Evolutionary conservation across 2,113 vertebrate genomes (phyloP).

Genomic region (Corapipo altera): DNA sequence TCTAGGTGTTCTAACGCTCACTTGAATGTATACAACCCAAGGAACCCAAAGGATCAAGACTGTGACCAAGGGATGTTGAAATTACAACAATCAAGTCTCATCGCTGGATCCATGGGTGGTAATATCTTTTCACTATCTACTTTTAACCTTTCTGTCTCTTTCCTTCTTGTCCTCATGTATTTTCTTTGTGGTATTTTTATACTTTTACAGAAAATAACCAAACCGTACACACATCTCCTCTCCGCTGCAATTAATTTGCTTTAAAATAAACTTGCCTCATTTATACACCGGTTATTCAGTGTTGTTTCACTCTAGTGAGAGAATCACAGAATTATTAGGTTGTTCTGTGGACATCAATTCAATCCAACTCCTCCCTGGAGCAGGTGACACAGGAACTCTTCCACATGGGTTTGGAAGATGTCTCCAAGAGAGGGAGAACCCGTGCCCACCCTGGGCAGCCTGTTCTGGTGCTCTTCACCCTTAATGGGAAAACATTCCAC

Average conservation of each 20-base stretch:
- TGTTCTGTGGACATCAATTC: background rate
- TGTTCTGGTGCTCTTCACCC: background rate
- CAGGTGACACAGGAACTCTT: background rate
- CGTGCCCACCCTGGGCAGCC: background rate
- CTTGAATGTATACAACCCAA: rapidly evolving
- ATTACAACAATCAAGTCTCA: background rate
- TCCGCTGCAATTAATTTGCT: background rate
- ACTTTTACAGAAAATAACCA: background rate
- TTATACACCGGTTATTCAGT: background rate
- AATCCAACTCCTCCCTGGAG: background rate
- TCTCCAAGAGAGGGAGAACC: background rate
- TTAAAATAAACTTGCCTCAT: background rate
- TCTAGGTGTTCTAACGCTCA: background rate
- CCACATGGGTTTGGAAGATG: background rate
- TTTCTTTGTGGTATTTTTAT: background rate
- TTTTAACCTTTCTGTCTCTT: background rate
- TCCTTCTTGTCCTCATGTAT: background rate
- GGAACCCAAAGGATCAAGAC: background rate
- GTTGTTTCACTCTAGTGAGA: background rate
- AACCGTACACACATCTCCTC: rapidly evolving
- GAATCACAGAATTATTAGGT: background rate
- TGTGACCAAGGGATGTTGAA: rapidly evolving
- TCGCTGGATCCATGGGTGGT: background rate
- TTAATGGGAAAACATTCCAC: rapidly evolving
- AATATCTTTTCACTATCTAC: background rate